These are phyloP conservation scores for Lasiurus cinereus DNA, from an alignment of 2,113 vertebrate species.

Conservation along the genomic window DNA sequence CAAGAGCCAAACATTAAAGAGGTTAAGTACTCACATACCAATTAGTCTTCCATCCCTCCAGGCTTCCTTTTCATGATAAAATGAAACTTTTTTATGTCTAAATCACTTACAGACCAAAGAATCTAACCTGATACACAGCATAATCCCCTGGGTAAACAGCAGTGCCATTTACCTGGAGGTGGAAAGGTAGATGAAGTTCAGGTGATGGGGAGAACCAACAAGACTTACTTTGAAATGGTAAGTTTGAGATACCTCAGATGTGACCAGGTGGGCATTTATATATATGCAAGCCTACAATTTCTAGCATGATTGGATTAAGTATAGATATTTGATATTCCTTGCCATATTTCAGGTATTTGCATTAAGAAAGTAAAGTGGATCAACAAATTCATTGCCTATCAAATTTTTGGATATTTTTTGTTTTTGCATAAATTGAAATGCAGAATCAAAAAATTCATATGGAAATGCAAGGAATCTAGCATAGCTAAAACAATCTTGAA, in stretches of 20 bases:
- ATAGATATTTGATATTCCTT: neutral
- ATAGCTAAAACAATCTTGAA: neutral
- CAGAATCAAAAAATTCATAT: neutral
- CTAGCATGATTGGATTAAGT: slow-evolving; percentile 6
- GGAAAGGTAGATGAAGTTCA: neutral
- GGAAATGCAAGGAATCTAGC: neutral
- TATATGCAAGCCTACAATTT: neutral
- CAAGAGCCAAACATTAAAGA: neutral
- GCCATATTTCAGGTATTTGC: neutral
- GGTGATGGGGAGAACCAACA: neutral
- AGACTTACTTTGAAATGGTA: neutral
- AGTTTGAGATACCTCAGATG: neutral
- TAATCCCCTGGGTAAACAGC: neutral
- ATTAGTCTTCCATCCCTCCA: neutral
- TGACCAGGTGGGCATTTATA: neutral
- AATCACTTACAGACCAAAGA: neutral
- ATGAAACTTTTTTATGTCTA: neutral
- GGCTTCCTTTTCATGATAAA: neutral
- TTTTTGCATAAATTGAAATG: neutral
- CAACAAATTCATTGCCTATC: neutral
- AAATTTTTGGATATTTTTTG: neutral
- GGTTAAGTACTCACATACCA: neutral
- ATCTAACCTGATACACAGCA: neutral
- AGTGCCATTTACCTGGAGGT: neutral
- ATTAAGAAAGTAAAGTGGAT: neutral